Conservation (phyloP, 2,888 invertebrate genomes). For the Meliscaeva auricollis region DNA sequence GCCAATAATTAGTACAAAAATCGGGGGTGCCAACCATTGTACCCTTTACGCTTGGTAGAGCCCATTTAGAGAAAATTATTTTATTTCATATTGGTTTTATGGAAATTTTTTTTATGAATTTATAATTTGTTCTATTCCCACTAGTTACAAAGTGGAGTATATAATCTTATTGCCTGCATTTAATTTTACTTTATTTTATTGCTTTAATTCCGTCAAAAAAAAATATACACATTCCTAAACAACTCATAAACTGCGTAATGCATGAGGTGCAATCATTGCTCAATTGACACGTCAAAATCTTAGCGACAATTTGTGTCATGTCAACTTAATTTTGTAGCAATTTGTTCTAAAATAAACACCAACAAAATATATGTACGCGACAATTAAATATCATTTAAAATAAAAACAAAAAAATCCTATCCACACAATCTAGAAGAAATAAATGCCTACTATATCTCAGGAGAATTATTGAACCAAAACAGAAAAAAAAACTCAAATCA, state of each 20-base stretch:
- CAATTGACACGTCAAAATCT: conserved; percentile 16
- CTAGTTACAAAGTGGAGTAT: too few species aligned
- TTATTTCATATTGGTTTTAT: too few species aligned
- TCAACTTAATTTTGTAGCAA: neutral
- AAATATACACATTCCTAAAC: too few species aligned
- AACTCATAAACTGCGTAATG: neutral
- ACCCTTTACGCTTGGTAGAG: too few species aligned
- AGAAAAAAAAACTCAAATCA: conserved; percentile 1
- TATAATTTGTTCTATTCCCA: too few species aligned
- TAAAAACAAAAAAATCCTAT: neutral
- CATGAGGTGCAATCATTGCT: neutral
- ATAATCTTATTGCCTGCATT: too few species aligned
- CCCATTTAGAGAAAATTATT: too few species aligned
- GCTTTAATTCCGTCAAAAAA: conserved; percentile 5
- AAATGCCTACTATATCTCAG: neutral
- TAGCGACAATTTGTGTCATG: conserved; percentile 6
- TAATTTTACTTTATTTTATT: too few species aligned
- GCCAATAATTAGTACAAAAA: too few species aligned
- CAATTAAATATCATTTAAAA: conserved; percentile 11
- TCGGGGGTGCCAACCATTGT: too few species aligned
- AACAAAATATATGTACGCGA: neutral
- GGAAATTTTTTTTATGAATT: too few species aligned
- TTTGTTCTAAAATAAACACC: conserved; percentile 1
- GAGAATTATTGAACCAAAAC: neutral
- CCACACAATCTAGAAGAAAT: neutral